These are phyloP conservation scores for Lepeophtheirus salmonis DNA, from an alignment of 1,140 invertebrate genomes.

Conservation along the genomic window DNA sequence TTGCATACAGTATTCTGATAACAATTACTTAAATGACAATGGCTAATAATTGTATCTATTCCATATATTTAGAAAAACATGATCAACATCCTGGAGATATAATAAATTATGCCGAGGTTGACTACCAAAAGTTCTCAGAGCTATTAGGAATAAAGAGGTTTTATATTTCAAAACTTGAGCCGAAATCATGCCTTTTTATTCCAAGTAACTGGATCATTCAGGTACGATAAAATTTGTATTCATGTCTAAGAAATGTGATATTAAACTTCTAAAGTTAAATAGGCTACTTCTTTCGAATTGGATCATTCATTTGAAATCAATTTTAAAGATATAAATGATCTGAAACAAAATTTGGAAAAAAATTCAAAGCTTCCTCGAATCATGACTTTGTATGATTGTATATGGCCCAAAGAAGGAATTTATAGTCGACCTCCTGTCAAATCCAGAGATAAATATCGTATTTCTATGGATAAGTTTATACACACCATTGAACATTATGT, in stretches of 20 bases:
- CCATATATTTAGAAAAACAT: not conserved
- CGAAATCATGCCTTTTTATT: not conserved
- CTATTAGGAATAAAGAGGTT: not conserved
- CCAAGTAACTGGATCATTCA: not conserved
- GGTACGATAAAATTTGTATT: not conserved
- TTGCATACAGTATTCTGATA: too few species aligned
- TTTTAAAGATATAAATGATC: not conserved
- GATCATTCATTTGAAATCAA: not conserved
- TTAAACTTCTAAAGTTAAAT: not conserved
- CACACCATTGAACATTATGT: not conserved
- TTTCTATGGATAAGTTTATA: not conserved
- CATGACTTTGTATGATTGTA: not conserved
- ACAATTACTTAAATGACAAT: too few species aligned
- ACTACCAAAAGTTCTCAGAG: not conserved
- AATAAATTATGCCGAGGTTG: not conserved
- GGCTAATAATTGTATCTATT: not conserved
- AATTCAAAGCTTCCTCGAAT: not conserved
- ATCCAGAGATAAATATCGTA: not conserved
- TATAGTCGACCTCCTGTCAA: not conserved
- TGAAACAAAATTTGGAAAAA: not conserved
- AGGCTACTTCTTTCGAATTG: not conserved
- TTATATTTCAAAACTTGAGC: not conserved
- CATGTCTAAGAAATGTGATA: not conserved
- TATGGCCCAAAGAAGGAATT: not conserved
- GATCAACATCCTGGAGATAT: not conserved